Evolutionary conservation across 2,113 vertebrate genomes (phyloP).

Genomic region (Rhea pennata): DNA sequence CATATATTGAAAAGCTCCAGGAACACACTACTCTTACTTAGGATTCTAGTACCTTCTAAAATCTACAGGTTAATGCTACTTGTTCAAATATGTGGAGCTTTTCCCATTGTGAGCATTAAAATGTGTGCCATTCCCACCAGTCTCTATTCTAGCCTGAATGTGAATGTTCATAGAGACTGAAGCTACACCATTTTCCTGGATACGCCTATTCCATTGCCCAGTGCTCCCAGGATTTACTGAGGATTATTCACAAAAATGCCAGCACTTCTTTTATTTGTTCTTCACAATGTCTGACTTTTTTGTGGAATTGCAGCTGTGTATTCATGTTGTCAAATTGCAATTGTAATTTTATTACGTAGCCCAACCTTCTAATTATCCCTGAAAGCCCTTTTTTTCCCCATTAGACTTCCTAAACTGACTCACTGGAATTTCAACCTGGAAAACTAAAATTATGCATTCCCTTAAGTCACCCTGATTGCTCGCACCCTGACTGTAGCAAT

Average conservation of each 20-base stretch:
- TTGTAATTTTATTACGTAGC: background rate
- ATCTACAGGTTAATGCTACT: background rate
- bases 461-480: background rate
- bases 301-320: background rate
- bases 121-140: background rate
- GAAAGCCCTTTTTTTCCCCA: background rate
- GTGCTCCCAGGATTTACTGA: background rate
- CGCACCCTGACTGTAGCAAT: background rate
- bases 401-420: background rate
- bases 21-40: background rate
- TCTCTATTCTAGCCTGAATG: background rate
- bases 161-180: background rate
- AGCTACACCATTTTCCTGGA: background rate
- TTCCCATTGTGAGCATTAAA: background rate
- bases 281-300: background rate
- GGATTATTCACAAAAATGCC: background rate
- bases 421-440: background rate
- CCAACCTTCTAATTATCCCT: background rate
- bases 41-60: background rate
- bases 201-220: background rate
- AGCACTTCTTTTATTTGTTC: background rate
- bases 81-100: background rate
- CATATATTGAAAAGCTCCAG: background rate
- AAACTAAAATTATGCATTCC: background rate
- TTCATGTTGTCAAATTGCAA: background rate